Percentiles rank a stretch among this genome's conserved stretches.
phyloP scores from a whole-genome alignment of 92 coral and sea anemone genomes.

The Epizoanthus fatuus region DNA sequence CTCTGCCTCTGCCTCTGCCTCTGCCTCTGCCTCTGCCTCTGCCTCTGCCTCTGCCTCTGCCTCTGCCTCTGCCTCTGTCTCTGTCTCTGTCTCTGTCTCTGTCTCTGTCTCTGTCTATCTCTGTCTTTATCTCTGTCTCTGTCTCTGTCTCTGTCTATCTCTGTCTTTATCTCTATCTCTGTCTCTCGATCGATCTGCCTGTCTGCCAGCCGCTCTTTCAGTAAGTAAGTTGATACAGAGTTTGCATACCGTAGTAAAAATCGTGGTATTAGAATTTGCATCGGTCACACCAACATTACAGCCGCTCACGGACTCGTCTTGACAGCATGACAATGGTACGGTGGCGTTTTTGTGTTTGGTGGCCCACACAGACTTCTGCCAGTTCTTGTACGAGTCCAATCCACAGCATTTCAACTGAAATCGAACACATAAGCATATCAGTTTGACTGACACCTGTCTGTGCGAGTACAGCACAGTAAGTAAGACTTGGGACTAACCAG shows the following conservation, averaged over 20 bases:
- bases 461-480: not conserved
- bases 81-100: no score
- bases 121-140: no score
- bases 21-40: no score
- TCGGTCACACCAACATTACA: constrained; percentile 39
- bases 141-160: not conserved
- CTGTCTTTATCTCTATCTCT: not conserved
- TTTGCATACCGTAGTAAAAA: no score
- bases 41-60: no score
- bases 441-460: not conserved
- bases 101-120: no score
- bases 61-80: no score
- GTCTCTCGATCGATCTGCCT: not conserved
- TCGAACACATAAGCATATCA: not conserved
- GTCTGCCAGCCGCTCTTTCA: no score
- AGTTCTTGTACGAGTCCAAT: constrained; percentile 68
- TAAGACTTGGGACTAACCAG: no score
- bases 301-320: constrained; percentile 14
- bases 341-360: constrained; percentile 33
- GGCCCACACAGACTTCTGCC: constrained; percentile 73
- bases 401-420: constrained; percentile 83
- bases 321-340: constrained; percentile 79
- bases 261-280: not conserved
- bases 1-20: no score
- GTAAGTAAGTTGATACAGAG: no score